phyloP scores from a whole-genome alignment of 1,140 invertebrate species.

The Dreissena rostriformis region DNA sequence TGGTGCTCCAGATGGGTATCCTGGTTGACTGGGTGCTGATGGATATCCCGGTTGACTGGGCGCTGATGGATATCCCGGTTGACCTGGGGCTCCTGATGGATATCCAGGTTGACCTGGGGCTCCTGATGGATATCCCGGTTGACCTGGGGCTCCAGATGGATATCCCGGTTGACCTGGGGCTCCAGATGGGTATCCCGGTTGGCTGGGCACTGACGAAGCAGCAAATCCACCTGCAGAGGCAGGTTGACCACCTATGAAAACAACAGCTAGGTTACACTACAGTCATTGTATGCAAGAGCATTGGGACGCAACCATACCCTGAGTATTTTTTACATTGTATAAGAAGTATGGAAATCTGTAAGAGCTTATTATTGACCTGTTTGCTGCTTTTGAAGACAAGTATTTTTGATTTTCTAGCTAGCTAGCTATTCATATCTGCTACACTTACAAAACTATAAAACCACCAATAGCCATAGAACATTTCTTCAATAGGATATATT shows the following conservation, averaged over 20 bases:
- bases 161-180: conserved; percentile 46
- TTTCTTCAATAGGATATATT: too few relatives aligned
- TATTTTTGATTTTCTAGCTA: too few relatives aligned
- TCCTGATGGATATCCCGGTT: conserved; percentile 5
- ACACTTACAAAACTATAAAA: too few relatives aligned
- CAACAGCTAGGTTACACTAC: too few relatives aligned
- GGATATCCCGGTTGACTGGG: conserved; percentile 27
- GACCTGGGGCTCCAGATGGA: conserved; percentile 25
- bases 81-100: conserved; percentile 12
- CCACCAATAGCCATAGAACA: too few relatives aligned
- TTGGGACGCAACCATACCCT: too few relatives aligned
- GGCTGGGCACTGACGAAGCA: not conserved
- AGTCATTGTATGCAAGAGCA: too few relatives aligned
- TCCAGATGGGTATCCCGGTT: conserved; percentile 26
- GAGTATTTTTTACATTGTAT: too few relatives aligned
- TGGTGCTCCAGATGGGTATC: conserved; percentile 33
- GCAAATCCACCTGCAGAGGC: not conserved
- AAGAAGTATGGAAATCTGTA: too few relatives aligned
- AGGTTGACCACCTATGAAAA: not conserved
- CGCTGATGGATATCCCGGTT: conserved; percentile 1
- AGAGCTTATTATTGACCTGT: too few relatives aligned
- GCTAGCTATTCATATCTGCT: too few relatives aligned
- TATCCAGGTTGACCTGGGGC: not conserved
- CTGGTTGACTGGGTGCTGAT: not conserved
- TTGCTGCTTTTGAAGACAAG: too few relatives aligned